phyloP scores from a whole-genome alignment of 2,113 vertebrate genomes.

The Suricata suricatta region DNA sequence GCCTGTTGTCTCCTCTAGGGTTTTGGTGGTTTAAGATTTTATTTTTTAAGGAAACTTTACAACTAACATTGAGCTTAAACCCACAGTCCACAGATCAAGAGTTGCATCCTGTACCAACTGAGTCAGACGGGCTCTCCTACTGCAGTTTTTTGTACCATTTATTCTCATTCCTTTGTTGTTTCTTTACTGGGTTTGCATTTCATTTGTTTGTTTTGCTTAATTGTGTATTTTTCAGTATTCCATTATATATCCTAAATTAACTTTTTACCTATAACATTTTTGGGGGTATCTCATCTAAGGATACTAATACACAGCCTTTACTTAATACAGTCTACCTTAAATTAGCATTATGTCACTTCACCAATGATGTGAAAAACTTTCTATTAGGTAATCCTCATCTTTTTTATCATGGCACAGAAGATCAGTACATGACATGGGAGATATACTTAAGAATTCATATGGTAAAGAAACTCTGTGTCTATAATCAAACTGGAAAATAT shows the following conservation, averaged over 20 bases:
- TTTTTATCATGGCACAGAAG: not conserved
- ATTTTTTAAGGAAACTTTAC: not conserved
- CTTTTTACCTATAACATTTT: slow-evolving; percentile 1
- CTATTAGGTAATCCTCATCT: not conserved
- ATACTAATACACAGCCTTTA: not conserved
- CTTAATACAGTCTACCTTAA: not conserved
- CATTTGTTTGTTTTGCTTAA: slow-evolving; percentile 5
- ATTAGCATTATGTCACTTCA: not conserved
- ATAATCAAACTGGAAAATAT: slow-evolving; percentile 40
- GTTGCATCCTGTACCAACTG: not conserved
- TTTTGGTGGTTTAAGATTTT: not conserved
- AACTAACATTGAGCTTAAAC: not conserved
- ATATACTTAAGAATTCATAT: slow-evolving; percentile 52
- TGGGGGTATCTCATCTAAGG: not conserved
- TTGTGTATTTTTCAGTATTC: not conserved
- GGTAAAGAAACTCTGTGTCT: not conserved
- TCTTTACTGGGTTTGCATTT: not conserved
- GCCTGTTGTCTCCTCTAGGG: too few species aligned
- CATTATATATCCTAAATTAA: not conserved
- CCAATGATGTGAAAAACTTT: not conserved
- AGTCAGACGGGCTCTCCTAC: not conserved
- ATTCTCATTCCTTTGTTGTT: not conserved
- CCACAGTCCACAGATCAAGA: not conserved
- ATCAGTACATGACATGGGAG: not conserved
- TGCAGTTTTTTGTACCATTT: not conserved